Conservation (phyloP, 2,113 vertebrate species). For the Emydocephalus ijimae region DNA sequence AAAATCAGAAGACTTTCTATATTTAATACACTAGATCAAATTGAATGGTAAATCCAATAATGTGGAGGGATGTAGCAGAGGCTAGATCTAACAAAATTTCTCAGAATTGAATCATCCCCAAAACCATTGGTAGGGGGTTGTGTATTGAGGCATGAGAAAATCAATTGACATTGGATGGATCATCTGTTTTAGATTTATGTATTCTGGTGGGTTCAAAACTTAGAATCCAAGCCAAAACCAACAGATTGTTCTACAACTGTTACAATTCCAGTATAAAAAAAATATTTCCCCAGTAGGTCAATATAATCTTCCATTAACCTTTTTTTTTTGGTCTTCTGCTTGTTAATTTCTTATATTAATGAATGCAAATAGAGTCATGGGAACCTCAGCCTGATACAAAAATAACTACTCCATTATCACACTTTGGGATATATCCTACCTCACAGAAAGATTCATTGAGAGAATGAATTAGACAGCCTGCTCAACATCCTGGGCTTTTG, state of each 20-base stretch:
- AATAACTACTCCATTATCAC: background rate
- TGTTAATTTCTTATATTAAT: background rate
- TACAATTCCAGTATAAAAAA: background rate
- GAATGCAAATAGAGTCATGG: background rate
- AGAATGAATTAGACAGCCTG: background rate
- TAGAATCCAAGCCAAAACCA: background rate
- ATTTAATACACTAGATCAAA: background rate
- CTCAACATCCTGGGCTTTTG: background rate
- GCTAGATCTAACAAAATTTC: background rate
- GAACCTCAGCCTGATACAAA: background rate
- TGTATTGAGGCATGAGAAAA: background rate
- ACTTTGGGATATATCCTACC: background rate
- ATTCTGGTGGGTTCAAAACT: background rate
- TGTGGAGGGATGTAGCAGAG: too few species aligned
- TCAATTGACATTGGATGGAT: background rate
- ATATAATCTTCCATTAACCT: background rate
- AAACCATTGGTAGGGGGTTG: background rate
- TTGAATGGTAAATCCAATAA: background rate
- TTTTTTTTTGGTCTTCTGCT: background rate
- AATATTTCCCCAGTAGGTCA: background rate
- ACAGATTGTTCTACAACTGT: background rate
- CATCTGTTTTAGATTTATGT: background rate
- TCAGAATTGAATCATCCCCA: background rate
- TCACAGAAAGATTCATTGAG: background rate
- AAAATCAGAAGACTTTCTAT: background rate